phyloP scores from a whole-genome alignment of 2,888 invertebrate genomes.

The Strigamia transsilvanica region DNA sequence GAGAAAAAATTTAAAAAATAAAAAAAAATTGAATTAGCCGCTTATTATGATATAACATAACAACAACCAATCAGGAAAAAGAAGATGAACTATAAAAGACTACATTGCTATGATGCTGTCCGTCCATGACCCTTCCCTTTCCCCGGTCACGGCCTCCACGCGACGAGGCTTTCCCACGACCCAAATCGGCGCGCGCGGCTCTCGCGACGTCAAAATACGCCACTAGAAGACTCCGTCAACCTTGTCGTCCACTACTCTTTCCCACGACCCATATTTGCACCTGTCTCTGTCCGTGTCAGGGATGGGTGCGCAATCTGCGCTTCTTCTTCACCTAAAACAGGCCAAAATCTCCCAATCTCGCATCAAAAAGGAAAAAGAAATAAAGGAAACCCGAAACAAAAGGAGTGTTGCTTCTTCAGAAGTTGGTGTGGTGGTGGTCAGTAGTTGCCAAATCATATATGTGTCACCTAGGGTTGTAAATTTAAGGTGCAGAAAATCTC shows the following conservation, averaged over 20 bases:
- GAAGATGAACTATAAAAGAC: background rate
- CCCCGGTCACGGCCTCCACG: conserved; percentile 35
- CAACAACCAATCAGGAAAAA: background rate
- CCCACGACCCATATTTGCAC: conserved; percentile 45
- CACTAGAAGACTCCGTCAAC: conserved; percentile 39
- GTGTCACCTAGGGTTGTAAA: conserved; percentile 26
- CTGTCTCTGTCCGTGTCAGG: background rate
- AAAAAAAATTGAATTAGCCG: background rate
- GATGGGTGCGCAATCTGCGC: conserved; percentile 28
- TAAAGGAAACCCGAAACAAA: background rate
- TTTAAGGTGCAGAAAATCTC: background rate
- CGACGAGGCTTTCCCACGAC: conserved; percentile 40
- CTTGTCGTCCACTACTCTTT: conserved; percentile 5
- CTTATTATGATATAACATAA: background rate
- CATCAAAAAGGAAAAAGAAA: background rate
- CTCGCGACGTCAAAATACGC: conserved; percentile 29
- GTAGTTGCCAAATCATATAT: conserved; percentile 23
- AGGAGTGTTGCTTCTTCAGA: background rate
- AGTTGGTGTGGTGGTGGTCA: background rate
- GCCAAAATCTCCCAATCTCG: background rate
- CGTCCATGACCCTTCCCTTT: conserved; percentile 48
- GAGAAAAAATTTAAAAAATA: background rate
- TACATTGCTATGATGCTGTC: conserved; percentile 17
- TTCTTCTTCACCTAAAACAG: background rate
- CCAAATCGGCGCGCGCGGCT: conserved; percentile 36